Evolutionary conservation across 2,113 vertebrate genomes (phyloP), one percentile per base, ranked within the genome.

Genomic region (Euleptes europaea): DNA sequence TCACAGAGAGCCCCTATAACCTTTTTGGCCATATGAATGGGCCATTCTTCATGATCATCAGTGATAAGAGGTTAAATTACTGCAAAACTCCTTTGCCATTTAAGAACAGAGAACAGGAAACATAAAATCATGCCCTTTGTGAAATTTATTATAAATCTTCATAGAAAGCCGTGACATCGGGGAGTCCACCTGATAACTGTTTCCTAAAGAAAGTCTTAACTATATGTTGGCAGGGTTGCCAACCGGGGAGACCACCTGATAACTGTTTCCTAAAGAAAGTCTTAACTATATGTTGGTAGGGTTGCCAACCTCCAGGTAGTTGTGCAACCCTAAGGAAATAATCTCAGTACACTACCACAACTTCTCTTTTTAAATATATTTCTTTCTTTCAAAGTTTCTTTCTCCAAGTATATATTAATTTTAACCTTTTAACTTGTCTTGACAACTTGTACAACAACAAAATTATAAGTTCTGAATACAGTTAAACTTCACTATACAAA

Each of bases 1-100:
- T 85, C 78, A 91, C 87, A 93, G 88, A 84, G 83, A 85, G 76
- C n/a, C 86, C 88, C 91, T 91, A 83, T 93, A 79, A 90, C 93
- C 88, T 67, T 80, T 84, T 40, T 78, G 31, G 3, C 80, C 83
- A 65, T 81, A 84, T 81, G n/a, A n/a, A n/a, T n/a, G 78, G 5
- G 1, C 35, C 85, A 4, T 0, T 49, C 82, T 88, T 70, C 75
- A 73, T 33, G 54, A 38, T 77, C 85, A 80, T 82, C 66, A 31
- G 75, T 90, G 77, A 86, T 88, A 79, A 86, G 84, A 82, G 83
- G 88, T 60, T 63, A 49, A 15, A 23, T 84, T 87, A 78, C 91
- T 78, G 86, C 75, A 80, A 75, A 82, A n/a, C 63, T 82, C 85
- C 28, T 84, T 79, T 84, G 31, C 86, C 40, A 28, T 70, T 80